Base-by-base conservation (phyloP, 2,888 invertebrate species). In the Diarsia mendica region DNA sequence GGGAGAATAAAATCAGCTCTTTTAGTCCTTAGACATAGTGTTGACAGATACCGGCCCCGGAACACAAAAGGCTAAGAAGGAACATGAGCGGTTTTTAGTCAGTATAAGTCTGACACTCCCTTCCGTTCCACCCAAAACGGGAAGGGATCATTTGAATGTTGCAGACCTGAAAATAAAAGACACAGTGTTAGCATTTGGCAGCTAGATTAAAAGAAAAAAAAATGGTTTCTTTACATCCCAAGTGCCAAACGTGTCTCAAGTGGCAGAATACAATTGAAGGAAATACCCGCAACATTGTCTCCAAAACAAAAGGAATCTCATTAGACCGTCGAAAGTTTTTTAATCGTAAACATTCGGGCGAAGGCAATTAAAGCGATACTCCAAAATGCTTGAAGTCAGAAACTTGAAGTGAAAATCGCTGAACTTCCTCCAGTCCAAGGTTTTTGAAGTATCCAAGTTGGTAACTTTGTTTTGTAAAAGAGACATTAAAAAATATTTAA, bases 301-400 rank as follows among this genome's bases (percentile, higher is more conserved):
- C 20, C 48, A 49, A 77, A 87, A 86, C 86, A 87, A 87, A 86
- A 88, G 88, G 79, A 88, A 84, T 88, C 77, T 88, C 87, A 88
- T 88, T 83, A 84, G 69, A 9, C 55, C 51, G 46, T 58, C 71
- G 28, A 67, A 88, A 86, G 85, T 88, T 88, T 85, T 86, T 82
- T 79, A 86, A 88, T 78, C 74, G 86, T 84, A 88, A 88, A 86
- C 86, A 83, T 68, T 75, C 73, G 75, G 85, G 75, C 84, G 76
- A 79, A 80, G 78, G 78, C 79, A 87, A 88, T 84, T 88, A 86
- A 80, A 83, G 48, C 67, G 82, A 73, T 70, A 78, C 80, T 87
- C 64, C 44, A 60, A 77, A 85, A 82, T 72, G 77, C 78, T 84
- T 79, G 61, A 84, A 83, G 88, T 78, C 72, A 67, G 64, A 86